phyloP scores from a whole-genome alignment of 92 coral and sea anemone genomes.

The Umimayanthus chanpuru region DNA sequence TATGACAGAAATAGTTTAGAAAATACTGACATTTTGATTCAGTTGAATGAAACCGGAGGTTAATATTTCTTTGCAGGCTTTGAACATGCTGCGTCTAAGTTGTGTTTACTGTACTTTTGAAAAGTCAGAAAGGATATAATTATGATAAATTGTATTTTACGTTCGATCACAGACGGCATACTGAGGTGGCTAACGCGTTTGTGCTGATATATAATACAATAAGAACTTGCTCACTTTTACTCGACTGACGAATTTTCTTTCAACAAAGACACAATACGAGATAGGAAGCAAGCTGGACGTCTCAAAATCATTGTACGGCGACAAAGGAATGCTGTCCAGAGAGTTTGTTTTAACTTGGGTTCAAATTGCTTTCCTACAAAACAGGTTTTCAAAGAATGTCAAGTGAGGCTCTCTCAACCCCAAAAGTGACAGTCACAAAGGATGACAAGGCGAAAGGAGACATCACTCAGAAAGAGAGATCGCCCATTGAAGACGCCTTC shows the following conservation, averaged over 20 bases:
- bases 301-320: neutral
- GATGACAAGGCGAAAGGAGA: constrained; percentile 52
- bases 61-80: too few species aligned
- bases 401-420: constrained; percentile 53
- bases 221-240: constrained; percentile 8
- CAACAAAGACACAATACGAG: constrained; percentile 4
- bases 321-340: constrained; percentile 55
- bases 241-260: neutral
- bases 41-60: too few species aligned
- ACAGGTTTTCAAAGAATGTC: constrained; percentile 41
- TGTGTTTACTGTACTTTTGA: too few species aligned
- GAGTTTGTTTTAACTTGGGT: constrained; percentile 40
- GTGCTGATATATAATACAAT: neutral
- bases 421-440: constrained; percentile 63
- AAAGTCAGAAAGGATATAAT: too few species aligned
- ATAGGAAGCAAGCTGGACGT: neutral
- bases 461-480: constrained; percentile 77
- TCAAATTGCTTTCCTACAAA: constrained; percentile 16
- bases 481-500: constrained; percentile 92
- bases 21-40: too few species aligned
- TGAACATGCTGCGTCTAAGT: too few species aligned
- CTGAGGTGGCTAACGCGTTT: neutral
- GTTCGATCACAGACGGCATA: neutral
- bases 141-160: too few species aligned
- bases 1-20: too few species aligned